Base-by-base conservation (phyloP, 1,140 invertebrate genomes). In the Drosophila prosaltans region DNA sequence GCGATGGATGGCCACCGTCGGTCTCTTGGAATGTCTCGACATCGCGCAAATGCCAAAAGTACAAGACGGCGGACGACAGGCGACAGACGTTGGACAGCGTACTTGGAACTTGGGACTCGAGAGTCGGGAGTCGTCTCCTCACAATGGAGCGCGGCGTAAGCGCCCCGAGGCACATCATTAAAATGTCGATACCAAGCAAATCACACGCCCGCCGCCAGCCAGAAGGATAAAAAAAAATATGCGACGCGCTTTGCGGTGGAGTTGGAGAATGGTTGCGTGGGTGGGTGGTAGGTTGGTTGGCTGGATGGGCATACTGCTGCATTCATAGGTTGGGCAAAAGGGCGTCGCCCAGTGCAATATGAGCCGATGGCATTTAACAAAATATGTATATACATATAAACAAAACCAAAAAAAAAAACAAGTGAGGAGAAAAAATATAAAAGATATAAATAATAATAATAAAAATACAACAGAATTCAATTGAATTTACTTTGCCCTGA, bases 151-250 rank as follows among this genome's bases (percentile, higher is more conserved):
- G 55, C 24, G 30, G 21, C 11, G 40, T 28, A 41, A 45, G 40
- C 59, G 88, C 88, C 80, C 71, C 78, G 72, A 83, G 88, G 80
- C 83, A 90, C 88, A 90, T 90, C 88, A 90, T 90, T 90, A 90
- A 90, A 91, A 88, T 91, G 88, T 91, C 88, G 89, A 90, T 89
- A 78, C 78, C 83, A 91, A 90, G 84, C 84, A 89, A 88, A 88
- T 88, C 84, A 88, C 84, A 88, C 84, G 83, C 84, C 83, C 80
- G 78, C 81, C 74, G 81, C 81, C 78, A 77, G 79, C 83, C 65
- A 69, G 65, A 73, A 67, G 84, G 77, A 88, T 89, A 88, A 88
- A 74, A 74, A 36, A 36, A 36, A 36, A 71, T 76, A 72, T 72
- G 73, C 76, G 65, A 72, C 76, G 76, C 76, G 69, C 68, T 79